Evolutionary conservation across 2,113 vertebrate genomes (phyloP), one percentile per base, ranked within the genome.

Genomic region (Archocentrus centrarchus): DNA sequence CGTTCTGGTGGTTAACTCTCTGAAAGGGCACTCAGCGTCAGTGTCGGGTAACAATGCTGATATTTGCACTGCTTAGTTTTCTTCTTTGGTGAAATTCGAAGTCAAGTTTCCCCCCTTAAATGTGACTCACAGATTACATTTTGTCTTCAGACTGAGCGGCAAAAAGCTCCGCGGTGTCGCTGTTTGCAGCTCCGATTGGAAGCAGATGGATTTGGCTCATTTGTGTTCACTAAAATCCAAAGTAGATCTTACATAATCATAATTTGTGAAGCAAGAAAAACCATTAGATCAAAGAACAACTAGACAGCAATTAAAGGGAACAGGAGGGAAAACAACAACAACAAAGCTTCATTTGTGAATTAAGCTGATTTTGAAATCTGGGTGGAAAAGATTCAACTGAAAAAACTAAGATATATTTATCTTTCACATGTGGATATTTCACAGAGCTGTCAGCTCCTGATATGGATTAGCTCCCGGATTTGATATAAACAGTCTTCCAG

Each of bases 1-100:
- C 90, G 80, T 86, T 76, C 73, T 81, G 80, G 93, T 86, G 92
- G 89, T 92, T 88, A 90, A 89, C 88, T 83, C 85, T 85, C 86
- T 64, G 89, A 94, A 68, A 90, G 91, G 89, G 84, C 94, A 92
- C 87, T 90, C 81, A 79, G 88, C 77, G 2, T 68, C 90, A 59
- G 93, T 90, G 88, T 95, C 91, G 6, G 87, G 82, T 93, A 68
- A 91, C 90, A 57, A 63, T 39, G n/a, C 79, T 53, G 62, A 86
- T 73, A 81, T 81, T 88, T 44, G 83, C 86, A 39, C 90, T 13
- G 75, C 81, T 47, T 27, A 0, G n/a, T 37, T 62, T 27, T 64
- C 75, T 24, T 41, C 64, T 81, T 37, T 14, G 64, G 66, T 70
- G 82, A 81, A 79, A 90, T 86, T 22, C 84, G 80, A 89, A 91